Conservation (phyloP, 2,113 vertebrate genomes). For the Colossoma macropomum region DNA sequence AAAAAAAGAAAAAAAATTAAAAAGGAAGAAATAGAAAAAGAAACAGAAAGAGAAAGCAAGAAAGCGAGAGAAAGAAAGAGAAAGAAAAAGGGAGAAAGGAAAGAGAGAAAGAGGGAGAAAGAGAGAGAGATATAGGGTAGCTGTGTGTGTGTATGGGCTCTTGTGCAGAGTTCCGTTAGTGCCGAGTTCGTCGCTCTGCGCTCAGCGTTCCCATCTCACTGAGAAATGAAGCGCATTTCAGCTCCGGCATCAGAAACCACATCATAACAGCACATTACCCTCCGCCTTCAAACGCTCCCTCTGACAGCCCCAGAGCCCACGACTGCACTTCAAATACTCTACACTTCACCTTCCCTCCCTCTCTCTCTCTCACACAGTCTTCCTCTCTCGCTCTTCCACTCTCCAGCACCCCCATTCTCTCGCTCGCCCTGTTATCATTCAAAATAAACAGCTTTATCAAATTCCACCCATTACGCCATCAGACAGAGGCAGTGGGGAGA, state of each 20-base stretch:
- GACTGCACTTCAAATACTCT: slow-evolving; percentile 29
- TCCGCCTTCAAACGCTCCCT: slow-evolving; percentile 53
- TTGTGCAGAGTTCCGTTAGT: slow-evolving; percentile 55
- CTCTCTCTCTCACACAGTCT: neutral
- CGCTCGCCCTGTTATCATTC: neutral
- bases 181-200: slow-evolving; percentile 75
- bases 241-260: slow-evolving; percentile 71
- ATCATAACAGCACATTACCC: slow-evolving; percentile 76
- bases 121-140: slow-evolving; percentile 69
- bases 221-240: neutral
- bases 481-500: neutral
- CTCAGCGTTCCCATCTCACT: neutral
- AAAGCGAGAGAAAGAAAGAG: no score
- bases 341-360: slow-evolving; percentile 1
- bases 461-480: slow-evolving; percentile 16
- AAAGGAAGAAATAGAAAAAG: no score
- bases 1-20: no score
- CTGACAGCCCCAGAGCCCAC: slow-evolving; percentile 33
- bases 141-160: slow-evolving; percentile 65
- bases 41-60: no score
- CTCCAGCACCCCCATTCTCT: neutral
- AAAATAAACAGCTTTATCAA: slow-evolving; percentile 44
- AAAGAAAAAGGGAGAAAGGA: no score
- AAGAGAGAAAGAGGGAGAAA: no score
- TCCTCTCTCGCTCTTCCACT: neutral